Conservation (phyloP, 1,140 invertebrate species). For the Drosophila ohnishii region DNA sequence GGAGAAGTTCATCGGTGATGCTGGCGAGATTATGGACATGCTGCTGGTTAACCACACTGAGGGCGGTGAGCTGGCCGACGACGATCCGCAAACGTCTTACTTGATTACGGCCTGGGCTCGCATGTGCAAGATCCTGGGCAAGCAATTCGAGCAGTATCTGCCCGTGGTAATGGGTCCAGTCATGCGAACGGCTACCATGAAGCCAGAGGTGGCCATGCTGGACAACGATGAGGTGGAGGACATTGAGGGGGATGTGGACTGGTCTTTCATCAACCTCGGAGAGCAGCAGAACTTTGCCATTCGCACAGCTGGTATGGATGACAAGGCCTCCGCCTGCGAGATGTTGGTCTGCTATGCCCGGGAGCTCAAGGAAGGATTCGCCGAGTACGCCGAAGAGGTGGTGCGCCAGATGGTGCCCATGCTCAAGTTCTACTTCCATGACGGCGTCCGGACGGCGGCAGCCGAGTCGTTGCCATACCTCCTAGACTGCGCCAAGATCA, state of each 20-base stretch:
- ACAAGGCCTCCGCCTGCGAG: slow-evolving; percentile 99
- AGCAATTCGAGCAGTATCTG: slow-evolving; percentile 98
- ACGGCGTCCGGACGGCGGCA: slow-evolving; percentile 95
- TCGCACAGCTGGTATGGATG: slow-evolving; percentile 95
- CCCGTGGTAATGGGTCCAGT: slow-evolving; percentile 99
- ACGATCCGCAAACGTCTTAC: slow-evolving; percentile 99
- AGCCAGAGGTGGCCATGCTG: slow-evolving; percentile 97
- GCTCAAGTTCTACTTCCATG: slow-evolving; percentile 99
- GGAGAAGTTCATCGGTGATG: slow-evolving; percentile 97
- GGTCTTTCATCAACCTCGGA: slow-evolving; percentile 98
- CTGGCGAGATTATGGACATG: slow-evolving; percentile 98
- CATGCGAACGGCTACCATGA: slow-evolving; percentile 96
- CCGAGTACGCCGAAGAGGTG: slow-evolving; percentile 96
- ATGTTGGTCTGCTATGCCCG: slow-evolving; percentile 99
- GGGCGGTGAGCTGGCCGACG: slow-evolving; percentile 90
- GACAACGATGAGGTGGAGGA: slow-evolving; percentile 96
- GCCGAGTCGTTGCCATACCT: slow-evolving; percentile 97
- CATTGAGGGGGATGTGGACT: slow-evolving; percentile 95
- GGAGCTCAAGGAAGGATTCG: slow-evolving; percentile 98
- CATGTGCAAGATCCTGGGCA: slow-evolving; percentile 98
- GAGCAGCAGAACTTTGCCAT: slow-evolving; percentile 98
- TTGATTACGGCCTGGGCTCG: slow-evolving; percentile 99
- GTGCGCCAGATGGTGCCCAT: slow-evolving; percentile 98
- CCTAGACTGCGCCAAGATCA: slow-evolving; percentile 95
- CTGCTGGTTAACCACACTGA: slow-evolving; percentile 95